phyloP scores from a whole-genome alignment of 2,888 invertebrate species.

The Sepiola atlantica region DNA sequence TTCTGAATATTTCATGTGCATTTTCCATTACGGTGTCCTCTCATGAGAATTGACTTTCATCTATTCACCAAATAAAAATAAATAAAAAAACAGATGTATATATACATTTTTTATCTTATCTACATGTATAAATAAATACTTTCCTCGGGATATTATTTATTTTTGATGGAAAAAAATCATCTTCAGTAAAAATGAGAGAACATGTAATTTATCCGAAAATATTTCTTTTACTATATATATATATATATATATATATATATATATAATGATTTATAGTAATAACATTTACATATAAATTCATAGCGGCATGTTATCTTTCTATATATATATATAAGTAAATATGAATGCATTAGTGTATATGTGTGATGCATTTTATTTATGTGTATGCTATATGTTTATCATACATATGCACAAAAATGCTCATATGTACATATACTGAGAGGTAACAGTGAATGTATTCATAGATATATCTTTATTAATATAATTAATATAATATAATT shows the following conservation, averaged over 20 bases:
- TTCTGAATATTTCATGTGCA: neutral
- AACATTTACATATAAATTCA: too few species aligned
- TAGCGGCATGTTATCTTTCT: neutral
- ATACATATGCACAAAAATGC: too few species aligned
- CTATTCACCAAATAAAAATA: neutral
- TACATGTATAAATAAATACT: neutral
- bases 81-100: neutral
- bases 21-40: neutral
- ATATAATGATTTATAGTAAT: neutral
- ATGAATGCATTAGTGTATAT: too few species aligned
- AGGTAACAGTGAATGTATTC: too few species aligned
- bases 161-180: neutral
- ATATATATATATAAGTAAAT: too few species aligned
- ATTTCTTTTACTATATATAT: neutral
- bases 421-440: too few species aligned
- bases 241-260: neutral
- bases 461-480: too few species aligned
- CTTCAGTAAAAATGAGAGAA: neutral
- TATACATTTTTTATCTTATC: neutral
- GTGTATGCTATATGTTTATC: too few species aligned
- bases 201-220: neutral
- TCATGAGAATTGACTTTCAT: conserved; percentile 19
- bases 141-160: neutral
- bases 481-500: too few species aligned
- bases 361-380: too few species aligned